phyloP scores from a whole-genome alignment of 2,113 vertebrate genomes.

The Syrrhaptes paradoxus region DNA sequence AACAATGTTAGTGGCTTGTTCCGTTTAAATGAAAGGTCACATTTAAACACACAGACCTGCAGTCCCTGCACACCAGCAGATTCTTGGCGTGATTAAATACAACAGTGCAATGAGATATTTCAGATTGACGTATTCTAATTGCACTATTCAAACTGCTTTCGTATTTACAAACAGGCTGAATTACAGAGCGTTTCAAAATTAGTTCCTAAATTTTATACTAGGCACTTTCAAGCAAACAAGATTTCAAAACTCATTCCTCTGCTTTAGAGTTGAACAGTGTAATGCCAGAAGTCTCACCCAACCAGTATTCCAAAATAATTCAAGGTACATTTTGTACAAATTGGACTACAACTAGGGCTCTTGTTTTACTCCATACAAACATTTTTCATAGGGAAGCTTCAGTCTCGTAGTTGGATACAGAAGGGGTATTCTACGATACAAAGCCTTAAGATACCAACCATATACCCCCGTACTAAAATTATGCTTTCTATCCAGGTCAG shows the following conservation, averaged over 20 bases:
- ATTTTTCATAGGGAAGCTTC: conserved; percentile 11
- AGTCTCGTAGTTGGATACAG: conserved; percentile 26
- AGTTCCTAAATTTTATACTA: conserved; percentile 12
- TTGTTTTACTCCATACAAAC: neutral
- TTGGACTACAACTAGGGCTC: conserved; percentile 37
- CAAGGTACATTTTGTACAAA: conserved; percentile 15
- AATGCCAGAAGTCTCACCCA: conserved; percentile 53
- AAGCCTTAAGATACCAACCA: conserved; percentile 18
- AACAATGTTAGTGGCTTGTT: conserved; percentile 29
- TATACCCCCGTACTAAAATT: neutral
- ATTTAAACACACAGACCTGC: neutral
- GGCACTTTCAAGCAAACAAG: conserved; percentile 17
- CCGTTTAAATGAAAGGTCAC: neutral
- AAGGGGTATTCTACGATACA: neutral
- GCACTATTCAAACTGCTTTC: neutral
- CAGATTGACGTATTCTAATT: neutral
- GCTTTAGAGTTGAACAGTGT: conserved; percentile 57
- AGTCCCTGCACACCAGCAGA: conserved; percentile 39
- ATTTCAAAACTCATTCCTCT: conserved; percentile 3
- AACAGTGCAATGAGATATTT: neutral
- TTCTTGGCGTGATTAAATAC: neutral
- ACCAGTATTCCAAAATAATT: conserved; percentile 10
- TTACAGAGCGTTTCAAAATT: neutral
- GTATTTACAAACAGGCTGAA: neutral
- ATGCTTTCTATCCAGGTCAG: conserved; percentile 23